phyloP scores from a whole-genome alignment of 2,888 invertebrate genomes.

The Tolmerus cingulatus region DNA sequence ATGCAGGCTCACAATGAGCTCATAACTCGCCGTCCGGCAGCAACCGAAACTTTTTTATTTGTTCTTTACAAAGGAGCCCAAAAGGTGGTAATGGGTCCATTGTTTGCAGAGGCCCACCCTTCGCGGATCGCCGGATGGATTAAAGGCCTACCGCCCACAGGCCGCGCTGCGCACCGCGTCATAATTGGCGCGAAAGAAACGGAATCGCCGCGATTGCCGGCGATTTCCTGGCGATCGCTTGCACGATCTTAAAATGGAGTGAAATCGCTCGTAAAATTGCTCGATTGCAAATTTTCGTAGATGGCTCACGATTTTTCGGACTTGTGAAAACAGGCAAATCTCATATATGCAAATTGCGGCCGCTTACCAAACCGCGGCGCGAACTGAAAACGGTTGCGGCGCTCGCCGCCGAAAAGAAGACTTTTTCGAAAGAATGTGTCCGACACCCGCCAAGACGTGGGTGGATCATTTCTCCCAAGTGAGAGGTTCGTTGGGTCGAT shows the following conservation, averaged over 20 bases:
- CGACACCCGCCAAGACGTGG: neutral
- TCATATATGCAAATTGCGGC: conserved; percentile 11
- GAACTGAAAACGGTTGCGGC: neutral
- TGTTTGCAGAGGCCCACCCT: conserved; percentile 5
- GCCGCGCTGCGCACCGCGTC: neutral
- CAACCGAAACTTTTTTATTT: neutral
- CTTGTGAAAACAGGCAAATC: neutral
- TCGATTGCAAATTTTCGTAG: neutral
- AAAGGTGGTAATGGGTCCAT: conserved; percentile 34
- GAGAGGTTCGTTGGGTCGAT: neutral
- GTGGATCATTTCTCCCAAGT: conserved; percentile 12
- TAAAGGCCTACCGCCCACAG: neutral
- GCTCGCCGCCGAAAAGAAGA: neutral
- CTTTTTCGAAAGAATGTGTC: neutral
- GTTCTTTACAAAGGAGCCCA: neutral
- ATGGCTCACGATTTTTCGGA: conserved; percentile 11
- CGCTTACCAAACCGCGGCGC: neutral
- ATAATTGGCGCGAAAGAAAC: conserved; percentile 7
- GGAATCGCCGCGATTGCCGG: neutral
- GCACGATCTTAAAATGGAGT: conserved; percentile 33
- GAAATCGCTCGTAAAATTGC: conserved; percentile 38
- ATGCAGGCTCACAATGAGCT: conserved; percentile 7
- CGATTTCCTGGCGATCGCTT: neutral
- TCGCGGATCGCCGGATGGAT: neutral
- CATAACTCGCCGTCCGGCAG: neutral